A percentile compares a stretch with the other conserved stretches of the same genome.
phyloP scores from a whole-genome alignment of 2,888 invertebrate species.

The Formica aserva region DNA sequence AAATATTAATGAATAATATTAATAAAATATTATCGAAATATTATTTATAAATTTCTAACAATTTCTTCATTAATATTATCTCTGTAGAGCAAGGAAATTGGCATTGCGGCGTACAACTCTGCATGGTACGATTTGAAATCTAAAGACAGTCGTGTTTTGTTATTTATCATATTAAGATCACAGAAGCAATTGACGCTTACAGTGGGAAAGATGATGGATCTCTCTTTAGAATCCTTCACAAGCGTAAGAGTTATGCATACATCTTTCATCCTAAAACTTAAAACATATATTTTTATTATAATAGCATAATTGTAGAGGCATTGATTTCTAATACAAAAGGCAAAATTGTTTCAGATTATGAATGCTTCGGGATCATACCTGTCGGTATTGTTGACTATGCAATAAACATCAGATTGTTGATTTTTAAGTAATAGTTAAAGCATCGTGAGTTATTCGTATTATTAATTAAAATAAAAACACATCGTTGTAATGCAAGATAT shows the following conservation, averaged over 20 bases:
- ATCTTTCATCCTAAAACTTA: background rate
- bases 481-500: background rate
- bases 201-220: conserved; percentile 61
- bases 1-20: background rate
- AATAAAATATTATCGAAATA: background rate
- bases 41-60: background rate
- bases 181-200: conserved; percentile 65
- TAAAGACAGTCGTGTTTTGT: conserved; percentile 56
- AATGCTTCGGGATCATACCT: conserved; percentile 64
- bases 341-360: conserved; percentile 56
- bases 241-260: conserved; percentile 53
- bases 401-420: conserved; percentile 27
- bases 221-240: conserved; percentile 62
- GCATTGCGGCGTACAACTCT: conserved; percentile 56
- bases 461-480: conserved; percentile 10
- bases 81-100: conserved; percentile 64
- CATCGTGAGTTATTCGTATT: background rate
- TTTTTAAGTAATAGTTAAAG: background rate
- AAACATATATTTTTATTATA: background rate
- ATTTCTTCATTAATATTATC: background rate
- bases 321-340: background rate
- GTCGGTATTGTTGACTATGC: conserved; percentile 57
- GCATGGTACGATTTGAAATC: conserved; percentile 67
- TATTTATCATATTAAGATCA: conserved; percentile 63
- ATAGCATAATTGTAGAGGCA: background rate